Evolutionary conservation across 2,888 invertebrate species (phyloP).

Genomic region (Caenorhabditis auriculariae): DNA sequence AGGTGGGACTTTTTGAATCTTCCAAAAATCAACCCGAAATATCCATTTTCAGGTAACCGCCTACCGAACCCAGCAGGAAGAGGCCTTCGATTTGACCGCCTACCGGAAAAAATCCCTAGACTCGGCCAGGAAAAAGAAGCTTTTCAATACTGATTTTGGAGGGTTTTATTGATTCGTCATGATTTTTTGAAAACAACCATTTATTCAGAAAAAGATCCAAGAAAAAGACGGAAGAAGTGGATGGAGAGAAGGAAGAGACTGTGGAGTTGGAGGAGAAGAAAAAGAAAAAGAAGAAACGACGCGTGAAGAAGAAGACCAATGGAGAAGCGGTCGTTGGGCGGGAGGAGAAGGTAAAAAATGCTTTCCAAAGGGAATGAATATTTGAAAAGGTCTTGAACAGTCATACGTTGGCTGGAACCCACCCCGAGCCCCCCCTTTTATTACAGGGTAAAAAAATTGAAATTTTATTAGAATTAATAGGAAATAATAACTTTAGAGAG

Average conservation of each 20-base stretch:
- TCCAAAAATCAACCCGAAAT: background rate
- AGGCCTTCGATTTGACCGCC: constrained; percentile 77
- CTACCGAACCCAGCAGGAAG: constrained; percentile 73
- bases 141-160: constrained; percentile 67
- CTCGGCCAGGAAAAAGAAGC: constrained; percentile 75
- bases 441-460: no score
- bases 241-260: constrained; percentile 5
- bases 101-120: constrained; percentile 78
- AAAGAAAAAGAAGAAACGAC: constrained; percentile 21
- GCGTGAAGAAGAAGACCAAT: background rate
- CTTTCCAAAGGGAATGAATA: no score
- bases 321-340: background rate
- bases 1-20: constrained; percentile 63
- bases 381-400: no score
- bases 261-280: constrained; percentile 22
- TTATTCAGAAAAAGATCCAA: constrained; percentile 20
- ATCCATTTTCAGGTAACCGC: constrained; percentile 31
- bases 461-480: no score
- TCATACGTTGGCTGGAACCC: no score
- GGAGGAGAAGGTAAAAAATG: constrained; percentile 4
- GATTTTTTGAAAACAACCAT: no score
- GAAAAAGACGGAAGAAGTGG: constrained; percentile 8
- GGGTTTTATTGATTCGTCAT: constrained; percentile 8
- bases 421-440: no score
- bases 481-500: background rate